These are phyloP conservation scores for Anguilla megastoma DNA, from an alignment of 2,797 vertebrate genomes.

Conservation along the genomic window DNA sequence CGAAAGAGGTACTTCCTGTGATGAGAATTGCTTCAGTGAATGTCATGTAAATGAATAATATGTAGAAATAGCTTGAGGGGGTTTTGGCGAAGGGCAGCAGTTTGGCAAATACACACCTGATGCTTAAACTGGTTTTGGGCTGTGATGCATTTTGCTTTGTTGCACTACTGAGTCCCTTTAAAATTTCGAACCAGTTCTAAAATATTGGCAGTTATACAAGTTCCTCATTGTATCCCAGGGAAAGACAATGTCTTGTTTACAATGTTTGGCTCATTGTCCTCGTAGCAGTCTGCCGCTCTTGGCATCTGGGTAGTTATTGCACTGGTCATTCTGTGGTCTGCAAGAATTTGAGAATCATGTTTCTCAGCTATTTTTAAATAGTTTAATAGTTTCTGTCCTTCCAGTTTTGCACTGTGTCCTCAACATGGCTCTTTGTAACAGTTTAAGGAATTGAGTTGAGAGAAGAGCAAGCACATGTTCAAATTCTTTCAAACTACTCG, in stretches of 20 bases:
- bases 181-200: background rate
- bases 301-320: too few species aligned
- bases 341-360: background rate
- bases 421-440: background rate
- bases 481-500: background rate
- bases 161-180: background rate
- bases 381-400: background rate
- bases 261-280: background rate
- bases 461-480: background rate
- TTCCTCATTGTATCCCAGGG: background rate
- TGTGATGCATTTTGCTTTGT: background rate
- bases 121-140: background rate
- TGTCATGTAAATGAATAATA: background rate
- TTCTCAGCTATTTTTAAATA: background rate
- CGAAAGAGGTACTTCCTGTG: background rate
- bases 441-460: background rate
- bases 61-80: background rate
- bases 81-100: background rate
- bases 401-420: background rate
- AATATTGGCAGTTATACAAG: background rate
- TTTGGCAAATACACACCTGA: background rate
- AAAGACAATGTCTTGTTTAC: background rate
- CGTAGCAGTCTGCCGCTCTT: background rate
- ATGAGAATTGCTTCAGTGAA: background rate
- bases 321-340: background rate